Conservation (phyloP, 1,140 invertebrate genomes). For the Diorhabda carinulata region DNA sequence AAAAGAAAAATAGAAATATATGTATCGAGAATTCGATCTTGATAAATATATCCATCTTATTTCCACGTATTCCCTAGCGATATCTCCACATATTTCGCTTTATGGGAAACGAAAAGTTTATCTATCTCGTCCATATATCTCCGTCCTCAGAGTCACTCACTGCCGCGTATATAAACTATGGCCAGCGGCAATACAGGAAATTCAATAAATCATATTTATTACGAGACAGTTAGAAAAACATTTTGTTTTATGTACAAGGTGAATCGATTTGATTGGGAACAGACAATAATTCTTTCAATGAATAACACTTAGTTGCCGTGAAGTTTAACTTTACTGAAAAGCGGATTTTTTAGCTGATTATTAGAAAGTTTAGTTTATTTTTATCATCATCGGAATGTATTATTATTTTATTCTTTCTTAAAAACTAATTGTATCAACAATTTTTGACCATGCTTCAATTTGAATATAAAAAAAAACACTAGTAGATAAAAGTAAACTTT, state of each 20-base stretch:
- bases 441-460: too few species aligned
- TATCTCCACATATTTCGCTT: constrained; percentile 2
- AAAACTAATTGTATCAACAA: too few species aligned
- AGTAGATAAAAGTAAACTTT: too few species aligned
- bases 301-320: too few species aligned
- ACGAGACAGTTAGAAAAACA: neutral
- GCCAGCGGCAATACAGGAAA: neutral
- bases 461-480: too few species aligned
- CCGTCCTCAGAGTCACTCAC: neutral
- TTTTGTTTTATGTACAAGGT: neutral
- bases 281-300: too few species aligned
- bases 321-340: too few species aligned
- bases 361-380: too few species aligned
- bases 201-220: constrained; percentile 3
- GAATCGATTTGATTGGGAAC: too few species aligned
- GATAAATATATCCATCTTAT: constrained; percentile 3
- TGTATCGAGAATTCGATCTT: constrained; percentile 2
- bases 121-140: neutral
- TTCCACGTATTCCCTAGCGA: constrained; percentile 1
- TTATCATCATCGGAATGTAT: too few species aligned
- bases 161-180: neutral
- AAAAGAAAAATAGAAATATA: neutral
- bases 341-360: too few species aligned
- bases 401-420: too few species aligned
- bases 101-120: constrained; percentile 1